Evolutionary conservation across 1,140 invertebrate genomes (phyloP), one percentile per base, ranked within the genome.

Genomic region (Euura lappo): DNA sequence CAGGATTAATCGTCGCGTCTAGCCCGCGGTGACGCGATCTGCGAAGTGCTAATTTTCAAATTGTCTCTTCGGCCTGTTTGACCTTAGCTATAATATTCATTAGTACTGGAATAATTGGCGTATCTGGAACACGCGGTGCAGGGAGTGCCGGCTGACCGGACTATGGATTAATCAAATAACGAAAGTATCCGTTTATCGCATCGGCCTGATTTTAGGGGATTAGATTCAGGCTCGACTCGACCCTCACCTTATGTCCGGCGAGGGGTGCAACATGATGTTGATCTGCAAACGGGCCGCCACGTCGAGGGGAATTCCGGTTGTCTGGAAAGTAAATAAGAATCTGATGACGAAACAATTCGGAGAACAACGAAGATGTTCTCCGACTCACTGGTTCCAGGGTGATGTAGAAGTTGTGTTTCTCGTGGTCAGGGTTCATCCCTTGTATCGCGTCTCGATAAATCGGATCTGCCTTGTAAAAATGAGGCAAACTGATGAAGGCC

Each of bases 271-370:
- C 71, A 94, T 87, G 75, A 95, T 89, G 80, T 96, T 96, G 45
- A 95, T 87, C 86, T 96, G 94, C 73, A 96, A 91, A 74, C 92
- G 89, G 0, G 92, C 94, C 0, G 91, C 88, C 0, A 95, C 93
- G 66, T 94, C 91, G 6, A 95, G 75, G 2, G 94, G 93, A 65
- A 95, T 89, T n/a, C 93, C 94, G 11, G 92, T 90, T 71, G 85
- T 91, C 93, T 94, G 82, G 60, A 28, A 28, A 90, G 89, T 75
- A 6, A 69, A 51, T 28, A 43, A 28, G 0, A 65, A n/a, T 66
- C 45, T 6, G 6, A 73, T 45, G 8, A 13, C 13, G 13, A 65
- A 28, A 71, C 45, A 44, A 71, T 51, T 70, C 43, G 65, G 2
- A 8, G 68, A 73, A 68, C 67, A 65, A 67, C 64, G 6, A 71